These are phyloP conservation scores for Dichetophora obliterata DNA, from an alignment of 2,888 invertebrate species.

Conservation along the genomic window DNA sequence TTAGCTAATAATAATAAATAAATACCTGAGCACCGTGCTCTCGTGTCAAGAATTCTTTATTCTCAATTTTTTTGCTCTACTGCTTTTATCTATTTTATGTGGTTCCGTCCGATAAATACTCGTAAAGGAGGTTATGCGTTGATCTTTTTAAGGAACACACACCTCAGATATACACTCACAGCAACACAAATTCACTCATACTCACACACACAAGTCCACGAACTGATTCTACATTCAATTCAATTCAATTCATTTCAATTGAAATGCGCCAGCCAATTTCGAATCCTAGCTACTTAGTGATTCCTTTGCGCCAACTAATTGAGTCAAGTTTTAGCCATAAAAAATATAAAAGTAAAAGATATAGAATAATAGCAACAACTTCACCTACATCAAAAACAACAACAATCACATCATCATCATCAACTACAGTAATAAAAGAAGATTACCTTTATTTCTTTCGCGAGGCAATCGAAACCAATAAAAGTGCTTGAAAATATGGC, in stretches of 20 bases:
- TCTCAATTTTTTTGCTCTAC: no score
- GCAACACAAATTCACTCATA: background rate
- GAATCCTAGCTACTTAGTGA: slow-evolving; percentile 39
- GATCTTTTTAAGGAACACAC: no score
- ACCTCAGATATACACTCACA: background rate
- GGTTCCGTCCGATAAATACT: no score
- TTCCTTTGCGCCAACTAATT: slow-evolving; percentile 46
- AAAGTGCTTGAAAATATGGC: slow-evolving; percentile 47
- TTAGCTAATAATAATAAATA: no score
- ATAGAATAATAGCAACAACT: slow-evolving; percentile 48
- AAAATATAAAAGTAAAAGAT: slow-evolving; percentile 24
- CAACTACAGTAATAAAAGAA: background rate
- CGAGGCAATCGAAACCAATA: slow-evolving; percentile 46
- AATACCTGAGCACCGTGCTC: no score
- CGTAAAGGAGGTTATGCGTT: no score
- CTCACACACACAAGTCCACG: background rate
- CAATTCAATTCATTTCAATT: slow-evolving; percentile 26
- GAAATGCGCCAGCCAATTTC: slow-evolving; percentile 31
- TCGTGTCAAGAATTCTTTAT: no score
- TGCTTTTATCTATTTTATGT: no score
- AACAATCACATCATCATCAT: slow-evolving; percentile 34
- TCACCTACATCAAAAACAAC: slow-evolving; percentile 18
- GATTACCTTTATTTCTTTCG: slow-evolving; percentile 16
- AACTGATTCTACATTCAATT: background rate
- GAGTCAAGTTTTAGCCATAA: slow-evolving; percentile 35